A percentile compares a stretch with the other conserved stretches of the same genome.
Evolutionary conservation across 2,797 vertebrate genomes (phyloP).

Genomic region (Acipenser transmontanus): DNA sequence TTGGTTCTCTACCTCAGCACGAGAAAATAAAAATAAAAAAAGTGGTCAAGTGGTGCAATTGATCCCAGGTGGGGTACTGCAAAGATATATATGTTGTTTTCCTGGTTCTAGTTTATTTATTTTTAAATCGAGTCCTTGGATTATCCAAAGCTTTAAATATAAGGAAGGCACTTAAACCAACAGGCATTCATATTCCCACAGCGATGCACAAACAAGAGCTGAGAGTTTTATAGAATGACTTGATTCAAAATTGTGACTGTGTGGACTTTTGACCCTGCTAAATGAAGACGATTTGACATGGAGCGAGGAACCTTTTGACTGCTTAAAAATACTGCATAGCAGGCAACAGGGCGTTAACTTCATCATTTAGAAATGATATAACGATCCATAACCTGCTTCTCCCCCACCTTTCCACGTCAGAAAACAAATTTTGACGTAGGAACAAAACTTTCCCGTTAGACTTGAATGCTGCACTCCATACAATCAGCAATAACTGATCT

Average conservation of each 20-base stretch:
- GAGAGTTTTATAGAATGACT: constrained; percentile 31
- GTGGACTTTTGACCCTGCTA: constrained; percentile 22
- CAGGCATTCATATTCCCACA: constrained; percentile 40
- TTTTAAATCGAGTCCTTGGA: constrained; percentile 25
- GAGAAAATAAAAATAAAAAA: too few species aligned
- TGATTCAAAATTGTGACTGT: constrained; percentile 31
- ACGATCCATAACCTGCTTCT: constrained; percentile 13
- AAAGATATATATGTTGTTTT: neutral
- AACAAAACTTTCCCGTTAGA: constrained; percentile 14
- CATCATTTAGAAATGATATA: constrained; percentile 12
- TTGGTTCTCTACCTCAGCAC: constrained; percentile 66
- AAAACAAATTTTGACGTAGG: constrained; percentile 27
- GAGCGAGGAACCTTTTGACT: constrained; percentile 23
- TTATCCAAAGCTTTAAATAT: constrained; percentile 36
- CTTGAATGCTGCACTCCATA: constrained; percentile 35
- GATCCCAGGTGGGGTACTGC: constrained; percentile 10
- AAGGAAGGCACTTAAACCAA: constrained; percentile 42
- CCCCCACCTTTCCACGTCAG: neutral
- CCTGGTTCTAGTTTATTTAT: neutral
- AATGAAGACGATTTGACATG: constrained; percentile 3
- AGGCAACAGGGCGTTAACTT: constrained; percentile 32
- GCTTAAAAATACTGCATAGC: constrained; percentile 26
- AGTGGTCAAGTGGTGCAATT: constrained; percentile 47
- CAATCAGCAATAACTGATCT: constrained; percentile 56
- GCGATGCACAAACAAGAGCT: constrained; percentile 66